phyloP scores from a whole-genome alignment of 2,113 vertebrate species.

The Triplophysa tibetana region DNA sequence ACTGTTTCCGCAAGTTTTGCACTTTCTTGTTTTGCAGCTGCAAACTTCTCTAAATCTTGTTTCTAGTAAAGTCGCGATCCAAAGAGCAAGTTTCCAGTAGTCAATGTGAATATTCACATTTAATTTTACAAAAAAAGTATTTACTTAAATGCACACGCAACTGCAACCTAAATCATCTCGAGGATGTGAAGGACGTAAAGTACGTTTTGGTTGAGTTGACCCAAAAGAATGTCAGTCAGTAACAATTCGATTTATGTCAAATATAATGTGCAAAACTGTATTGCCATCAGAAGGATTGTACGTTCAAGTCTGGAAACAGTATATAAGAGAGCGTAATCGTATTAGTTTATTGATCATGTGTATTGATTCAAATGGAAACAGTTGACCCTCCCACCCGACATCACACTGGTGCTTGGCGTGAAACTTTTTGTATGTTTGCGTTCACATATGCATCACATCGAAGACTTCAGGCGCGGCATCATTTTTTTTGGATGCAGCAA shows the following conservation, averaged over 20 bases:
- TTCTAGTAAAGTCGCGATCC: too few species aligned
- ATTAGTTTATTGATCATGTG: background rate
- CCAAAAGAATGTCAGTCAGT: constrained; percentile 64
- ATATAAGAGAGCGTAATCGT: constrained; percentile 46
- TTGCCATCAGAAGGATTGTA: constrained; percentile 75
- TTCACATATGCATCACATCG: background rate
- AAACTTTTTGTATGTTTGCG: background rate
- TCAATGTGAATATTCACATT: too few species aligned
- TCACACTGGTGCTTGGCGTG: background rate
- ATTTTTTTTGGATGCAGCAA: background rate
- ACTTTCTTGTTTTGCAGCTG: too few species aligned
- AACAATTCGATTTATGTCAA: constrained; percentile 82
- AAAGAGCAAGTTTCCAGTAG: too few species aligned
- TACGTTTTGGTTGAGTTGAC: constrained; percentile 77
- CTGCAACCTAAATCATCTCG: background rate
- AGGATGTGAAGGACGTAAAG: constrained; percentile 56
- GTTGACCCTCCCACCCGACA: background rate
- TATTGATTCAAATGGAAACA: background rate
- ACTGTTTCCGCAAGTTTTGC: too few species aligned
- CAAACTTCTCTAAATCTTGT: too few species aligned
- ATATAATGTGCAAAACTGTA: constrained; percentile 81
- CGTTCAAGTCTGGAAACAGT: constrained; percentile 63
- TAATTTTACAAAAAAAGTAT: too few species aligned
- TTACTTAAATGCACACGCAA: too few species aligned
- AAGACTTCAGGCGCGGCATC: background rate